Conservation (phyloP, 92 coral and sea anemone species). For the Metridium senile region DNA sequence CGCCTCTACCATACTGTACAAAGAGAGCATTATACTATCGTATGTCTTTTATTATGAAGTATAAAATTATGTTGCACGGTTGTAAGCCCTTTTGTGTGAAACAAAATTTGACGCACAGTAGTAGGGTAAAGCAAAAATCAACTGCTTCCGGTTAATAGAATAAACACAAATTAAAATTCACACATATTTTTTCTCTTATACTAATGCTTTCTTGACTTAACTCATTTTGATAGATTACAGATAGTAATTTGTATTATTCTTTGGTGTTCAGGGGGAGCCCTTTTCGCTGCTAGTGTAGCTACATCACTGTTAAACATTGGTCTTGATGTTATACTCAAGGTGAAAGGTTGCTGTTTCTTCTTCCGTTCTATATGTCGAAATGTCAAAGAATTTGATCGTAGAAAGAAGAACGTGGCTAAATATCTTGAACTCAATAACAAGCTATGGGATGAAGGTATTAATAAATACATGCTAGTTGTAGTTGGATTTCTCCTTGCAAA, state of each 20-base stretch:
- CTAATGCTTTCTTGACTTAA: not conserved
- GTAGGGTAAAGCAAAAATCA: no score
- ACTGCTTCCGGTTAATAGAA: no score
- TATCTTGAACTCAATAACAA: constrained; percentile 37
- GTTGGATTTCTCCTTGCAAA: not conserved
- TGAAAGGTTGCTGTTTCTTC: constrained; percentile 54
- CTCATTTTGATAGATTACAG: not conserved
- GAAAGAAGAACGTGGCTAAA: constrained; percentile 4
- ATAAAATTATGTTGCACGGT: no score
- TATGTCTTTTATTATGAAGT: no score
- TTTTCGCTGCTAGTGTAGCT: constrained; percentile 42
- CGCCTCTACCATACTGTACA: no score
- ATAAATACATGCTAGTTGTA: not conserved
- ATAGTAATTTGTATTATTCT: no score
- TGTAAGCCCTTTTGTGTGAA: no score
- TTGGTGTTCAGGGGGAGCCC: not conserved
- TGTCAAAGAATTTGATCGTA: constrained; percentile 36
- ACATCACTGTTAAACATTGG: constrained; percentile 45
- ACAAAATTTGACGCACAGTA: no score
- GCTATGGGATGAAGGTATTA: not conserved
- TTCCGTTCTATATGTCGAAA: constrained; percentile 29
- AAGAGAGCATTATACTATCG: no score
- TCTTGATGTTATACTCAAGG: constrained; percentile 36
- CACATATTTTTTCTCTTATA: not conserved
- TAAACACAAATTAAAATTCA: no score